Evolutionary conservation across 2,888 invertebrate genomes (phyloP).

Genomic region (Tinea pellionella): DNA sequence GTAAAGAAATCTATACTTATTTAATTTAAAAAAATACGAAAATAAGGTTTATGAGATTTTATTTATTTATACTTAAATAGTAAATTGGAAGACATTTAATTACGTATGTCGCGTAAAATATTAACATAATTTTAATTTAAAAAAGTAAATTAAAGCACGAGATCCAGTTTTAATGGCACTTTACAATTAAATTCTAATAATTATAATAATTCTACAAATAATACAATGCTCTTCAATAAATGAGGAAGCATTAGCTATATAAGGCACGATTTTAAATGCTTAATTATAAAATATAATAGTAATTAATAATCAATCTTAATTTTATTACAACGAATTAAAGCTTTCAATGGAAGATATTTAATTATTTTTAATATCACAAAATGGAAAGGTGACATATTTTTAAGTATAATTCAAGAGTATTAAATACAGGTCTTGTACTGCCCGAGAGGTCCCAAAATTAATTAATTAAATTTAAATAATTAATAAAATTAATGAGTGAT

Average conservation of each 20-base stretch:
- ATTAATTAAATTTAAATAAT: not conserved
- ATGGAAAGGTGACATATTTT: slow-evolving; percentile 9
- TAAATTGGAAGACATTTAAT: slow-evolving; percentile 3
- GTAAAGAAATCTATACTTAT: too few species aligned
- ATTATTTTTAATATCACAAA: slow-evolving; percentile 50
- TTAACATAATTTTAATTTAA: not conserved
- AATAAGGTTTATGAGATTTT: too few species aligned
- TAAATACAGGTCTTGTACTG: not conserved
- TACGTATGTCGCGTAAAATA: not conserved
- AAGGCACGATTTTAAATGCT: slow-evolving; percentile 19
- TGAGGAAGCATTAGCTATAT: slow-evolving; percentile 10
- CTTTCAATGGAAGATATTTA: slow-evolving; percentile 60
- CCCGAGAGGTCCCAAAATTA: slow-evolving; percentile 9
- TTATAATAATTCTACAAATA: slow-evolving; percentile 14
- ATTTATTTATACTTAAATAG: not conserved
- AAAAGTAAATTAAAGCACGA: not conserved
- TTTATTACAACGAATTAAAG: slow-evolving; percentile 64
- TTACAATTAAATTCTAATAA: not conserved
- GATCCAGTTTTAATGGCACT: slow-evolving; percentile 8
- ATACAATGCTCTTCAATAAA: slow-evolving; percentile 12
- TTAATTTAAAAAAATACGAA: too few species aligned
- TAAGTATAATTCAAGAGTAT: not conserved
- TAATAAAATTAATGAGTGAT: not conserved
- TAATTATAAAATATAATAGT: not conserved
- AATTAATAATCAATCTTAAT: not conserved